Evolutionary conservation across 1,140 invertebrate species (phyloP).

Genomic region (Apocrypta bakeri): DNA sequence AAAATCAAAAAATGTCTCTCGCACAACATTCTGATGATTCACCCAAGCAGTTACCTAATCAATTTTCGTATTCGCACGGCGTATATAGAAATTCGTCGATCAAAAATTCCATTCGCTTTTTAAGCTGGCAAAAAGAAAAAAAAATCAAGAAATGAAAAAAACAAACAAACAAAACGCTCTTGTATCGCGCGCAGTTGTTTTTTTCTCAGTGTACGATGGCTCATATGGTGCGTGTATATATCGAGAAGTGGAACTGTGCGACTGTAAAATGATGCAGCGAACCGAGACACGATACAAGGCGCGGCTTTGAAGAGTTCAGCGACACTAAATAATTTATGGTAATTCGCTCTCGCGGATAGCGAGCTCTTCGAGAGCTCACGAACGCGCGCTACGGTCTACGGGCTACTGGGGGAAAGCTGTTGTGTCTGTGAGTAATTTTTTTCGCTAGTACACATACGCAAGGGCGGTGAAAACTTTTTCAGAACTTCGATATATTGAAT

Average conservation of each 20-base stretch:
- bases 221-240: background rate
- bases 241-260: background rate
- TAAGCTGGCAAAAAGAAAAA: no score
- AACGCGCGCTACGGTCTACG: background rate
- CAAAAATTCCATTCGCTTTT: background rate
- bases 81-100: background rate
- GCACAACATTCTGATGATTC: background rate
- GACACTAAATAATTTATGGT: slow-evolving; percentile 53
- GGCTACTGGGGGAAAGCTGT: background rate
- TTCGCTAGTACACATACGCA: no score
- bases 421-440: background rate
- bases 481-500: no score
- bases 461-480: no score
- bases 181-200: background rate
- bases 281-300: slow-evolving; percentile 23
- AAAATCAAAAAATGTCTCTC: no score
- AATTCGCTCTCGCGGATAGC: slow-evolving; percentile 23
- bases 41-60: background rate
- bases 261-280: slow-evolving; percentile 1
- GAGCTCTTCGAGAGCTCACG: no score
- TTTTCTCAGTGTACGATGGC: background rate
- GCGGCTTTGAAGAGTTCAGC: slow-evolving; percentile 49
- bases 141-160: no score
- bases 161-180: no score
- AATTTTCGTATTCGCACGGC: background rate